Evolutionary conservation across 2,797 vertebrate species (phyloP).

Genomic region (Coranthus polyacanthus): DNA sequence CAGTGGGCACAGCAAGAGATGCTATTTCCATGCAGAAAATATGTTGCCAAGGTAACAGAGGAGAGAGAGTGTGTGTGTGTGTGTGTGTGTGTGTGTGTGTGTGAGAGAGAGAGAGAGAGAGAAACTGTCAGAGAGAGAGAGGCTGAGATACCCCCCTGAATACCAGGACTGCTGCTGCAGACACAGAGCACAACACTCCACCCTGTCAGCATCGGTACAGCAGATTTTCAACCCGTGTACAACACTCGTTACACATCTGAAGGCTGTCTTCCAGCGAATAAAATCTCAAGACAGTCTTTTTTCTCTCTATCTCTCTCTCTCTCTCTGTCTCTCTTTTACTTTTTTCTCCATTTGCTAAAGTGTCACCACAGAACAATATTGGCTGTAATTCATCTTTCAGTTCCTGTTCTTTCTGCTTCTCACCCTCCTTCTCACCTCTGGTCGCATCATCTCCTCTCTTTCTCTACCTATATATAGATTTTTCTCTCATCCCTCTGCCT

Average conservation of each 20-base stretch:
- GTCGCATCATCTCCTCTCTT: slow-evolving; percentile 42
- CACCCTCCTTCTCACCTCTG: slow-evolving; percentile 59
- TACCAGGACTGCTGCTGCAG: slow-evolving; percentile 67
- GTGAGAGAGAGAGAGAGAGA: slow-evolving; percentile 23
- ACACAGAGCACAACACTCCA: slow-evolving; percentile 59
- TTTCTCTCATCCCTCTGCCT: slow-evolving; percentile 36
- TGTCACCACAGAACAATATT: slow-evolving; percentile 3
- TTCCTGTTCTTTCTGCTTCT: slow-evolving; percentile 28
- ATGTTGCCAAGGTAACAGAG: slow-evolving; percentile 89
- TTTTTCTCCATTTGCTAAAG: slow-evolving; percentile 19
- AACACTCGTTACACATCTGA: slow-evolving; percentile 35
- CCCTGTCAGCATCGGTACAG: slow-evolving; percentile 53
- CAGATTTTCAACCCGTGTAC: slow-evolving; percentile 15
- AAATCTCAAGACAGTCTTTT: slow-evolving; percentile 36
- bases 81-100: slow-evolving; percentile 7
- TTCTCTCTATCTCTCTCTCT: too few relatives aligned
- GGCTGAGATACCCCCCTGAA: slow-evolving; percentile 71
- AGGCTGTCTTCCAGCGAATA: slow-evolving; percentile 27
- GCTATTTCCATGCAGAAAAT: slow-evolving; percentile 87
- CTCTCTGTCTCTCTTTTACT: slow-evolving; percentile 12
- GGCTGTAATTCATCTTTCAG: slow-evolving; percentile 32
- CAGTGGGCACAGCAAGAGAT: slow-evolving; percentile 73
- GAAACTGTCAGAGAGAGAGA: slow-evolving; percentile 15
- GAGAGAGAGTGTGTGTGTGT: slow-evolving; percentile 64
- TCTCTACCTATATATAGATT: slow-evolving; percentile 63